Evolutionary conservation across 1,140 invertebrate species (phyloP).

Genomic region (Drosophila prosaltans): DNA sequence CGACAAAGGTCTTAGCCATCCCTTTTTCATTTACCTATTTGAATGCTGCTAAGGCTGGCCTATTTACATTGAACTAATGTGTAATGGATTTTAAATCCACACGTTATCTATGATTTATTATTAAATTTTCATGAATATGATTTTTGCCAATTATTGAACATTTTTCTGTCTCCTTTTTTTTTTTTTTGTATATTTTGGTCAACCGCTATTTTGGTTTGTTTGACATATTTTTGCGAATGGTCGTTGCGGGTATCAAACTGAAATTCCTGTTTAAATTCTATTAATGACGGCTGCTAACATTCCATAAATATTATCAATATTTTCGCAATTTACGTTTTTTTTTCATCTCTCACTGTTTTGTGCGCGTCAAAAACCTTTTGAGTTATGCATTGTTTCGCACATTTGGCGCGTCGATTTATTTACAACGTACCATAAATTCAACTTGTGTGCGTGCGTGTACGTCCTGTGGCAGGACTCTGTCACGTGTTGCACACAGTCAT

Average conservation of each 20-base stretch:
- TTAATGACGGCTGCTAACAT: slow-evolving; percentile 49
- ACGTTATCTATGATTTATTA: neutral
- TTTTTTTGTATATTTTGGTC: slow-evolving; percentile 2
- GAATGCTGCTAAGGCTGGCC: neutral
- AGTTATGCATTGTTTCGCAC: slow-evolving; percentile 79
- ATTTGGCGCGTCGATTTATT: slow-evolving; percentile 78
- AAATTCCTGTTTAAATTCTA: slow-evolving; percentile 54
- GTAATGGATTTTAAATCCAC: neutral
- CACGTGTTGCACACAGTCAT: slow-evolving; percentile 67
- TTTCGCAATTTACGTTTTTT: slow-evolving; percentile 1
- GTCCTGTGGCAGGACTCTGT: slow-evolving; percentile 66
- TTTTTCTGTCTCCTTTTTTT: neutral
- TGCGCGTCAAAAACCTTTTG: slow-evolving; percentile 35
- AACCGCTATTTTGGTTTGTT: slow-evolving; percentile 26
- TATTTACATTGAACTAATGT: neutral
- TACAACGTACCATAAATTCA: slow-evolving; percentile 71
- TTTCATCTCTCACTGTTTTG: no score
- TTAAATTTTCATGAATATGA: neutral
- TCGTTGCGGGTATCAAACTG: slow-evolving; percentile 1
- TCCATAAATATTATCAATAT: slow-evolving; percentile 46
- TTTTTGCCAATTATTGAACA: slow-evolving; percentile 1
- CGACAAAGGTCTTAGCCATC: neutral
- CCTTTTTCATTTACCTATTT: slow-evolving; percentile 15
- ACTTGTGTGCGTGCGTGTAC: slow-evolving; percentile 27
- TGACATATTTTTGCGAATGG: slow-evolving; percentile 12